Percentiles rank a stretch among this genome's conserved stretches.
Conservation (phyloP, 2,797 vertebrate species). For the Anguilla megastoma region DNA sequence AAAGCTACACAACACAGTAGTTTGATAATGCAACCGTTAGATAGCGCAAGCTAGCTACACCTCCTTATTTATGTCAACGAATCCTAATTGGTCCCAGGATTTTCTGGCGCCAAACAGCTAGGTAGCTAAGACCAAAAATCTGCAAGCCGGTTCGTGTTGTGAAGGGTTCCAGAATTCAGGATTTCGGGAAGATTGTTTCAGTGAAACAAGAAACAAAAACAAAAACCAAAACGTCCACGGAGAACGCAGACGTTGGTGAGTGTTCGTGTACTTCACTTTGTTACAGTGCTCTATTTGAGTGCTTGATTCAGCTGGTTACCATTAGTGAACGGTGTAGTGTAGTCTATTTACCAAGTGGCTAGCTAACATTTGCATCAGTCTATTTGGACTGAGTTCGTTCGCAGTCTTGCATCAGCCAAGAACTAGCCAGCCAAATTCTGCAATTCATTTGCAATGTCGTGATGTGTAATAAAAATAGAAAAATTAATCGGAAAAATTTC, state of each 20-base stretch:
- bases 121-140: not conserved
- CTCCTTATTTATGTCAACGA: not conserved
- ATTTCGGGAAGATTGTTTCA: not conserved
- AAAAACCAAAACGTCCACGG: not conserved
- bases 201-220: not conserved
- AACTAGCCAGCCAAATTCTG: too few relatives aligned
- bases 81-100: not conserved
- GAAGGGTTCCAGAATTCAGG: not conserved
- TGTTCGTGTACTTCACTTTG: not conserved
- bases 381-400: too few relatives aligned
- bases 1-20: not conserved
- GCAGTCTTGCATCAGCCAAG: too few relatives aligned
- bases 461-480: too few relatives aligned
- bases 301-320: not conserved
- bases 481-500: too few relatives aligned
- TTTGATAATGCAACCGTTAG: not conserved
- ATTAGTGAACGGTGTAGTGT: too few relatives aligned
- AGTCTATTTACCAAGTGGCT: too few relatives aligned
- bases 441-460: too few relatives aligned
- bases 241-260: not conserved
- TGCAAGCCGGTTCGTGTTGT: not conserved
- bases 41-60: not conserved
- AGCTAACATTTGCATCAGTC: too few relatives aligned
- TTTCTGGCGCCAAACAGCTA: constrained; percentile 5
- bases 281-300: not conserved